Evolutionary conservation across 1,140 invertebrate genomes (phyloP), one percentile per base, ranked within the genome.

Genomic region (Lysiphlebus fabarum): DNA sequence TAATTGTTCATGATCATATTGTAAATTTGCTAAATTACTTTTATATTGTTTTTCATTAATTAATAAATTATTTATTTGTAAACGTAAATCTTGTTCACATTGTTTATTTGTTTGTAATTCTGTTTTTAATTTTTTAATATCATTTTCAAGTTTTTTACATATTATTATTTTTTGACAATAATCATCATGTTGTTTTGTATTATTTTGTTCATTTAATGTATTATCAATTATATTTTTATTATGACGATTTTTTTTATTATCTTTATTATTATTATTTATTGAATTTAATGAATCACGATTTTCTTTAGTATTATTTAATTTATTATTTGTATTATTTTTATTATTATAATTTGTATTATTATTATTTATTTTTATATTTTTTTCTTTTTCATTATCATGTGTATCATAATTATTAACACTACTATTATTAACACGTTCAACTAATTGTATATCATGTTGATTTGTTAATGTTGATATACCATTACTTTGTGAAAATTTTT

Each of bases 1-100:
- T 65, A 93, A 78, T 71, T 86, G 86, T 72, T 92, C 90, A 73
- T 93, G 89, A 70, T 93, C 90, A 69, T 91, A 86, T 64, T 91
- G 88, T 47, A 93, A 80, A 65, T 90, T 85, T 60, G 86, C 81
- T 67, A 93, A 79, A 70, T 94, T 90, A 58, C 84, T 83, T 71
- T 88, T 87, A 38, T 86, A 82, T 69, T 86, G 85, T 65, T 89
- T 86, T 70, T 95, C 92, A 57, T 83, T 84, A 53, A 54, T 73
- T 38, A 76, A 54, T 26, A 87, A 72, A 61, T 77, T 80, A 72
- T 82, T 86, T 56, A 95, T 84, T 80, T 95, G 92, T 71, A 87
- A 85, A 66, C 90, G 81, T 59, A 95, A 79, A 62, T 96, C 92
- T 74, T 91, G 89, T 76, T 96, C 92, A 65, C 84, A 82, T 73